These are phyloP conservation scores for Onychomys arenicola DNA, from an alignment of 2,797 vertebrate species.

Conservation along the genomic window DNA sequence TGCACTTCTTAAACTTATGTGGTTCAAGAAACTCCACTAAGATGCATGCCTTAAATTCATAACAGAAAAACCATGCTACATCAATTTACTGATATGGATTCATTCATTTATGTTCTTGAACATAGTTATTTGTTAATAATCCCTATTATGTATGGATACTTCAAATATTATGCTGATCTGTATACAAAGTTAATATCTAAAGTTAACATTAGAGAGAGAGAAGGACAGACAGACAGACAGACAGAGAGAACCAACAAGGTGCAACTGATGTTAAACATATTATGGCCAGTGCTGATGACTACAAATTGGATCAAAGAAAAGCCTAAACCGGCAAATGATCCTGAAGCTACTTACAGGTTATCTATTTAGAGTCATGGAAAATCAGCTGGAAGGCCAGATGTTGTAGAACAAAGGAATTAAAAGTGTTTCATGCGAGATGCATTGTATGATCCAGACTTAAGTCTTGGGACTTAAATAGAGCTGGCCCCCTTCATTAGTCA, in stretches of 20 bases:
- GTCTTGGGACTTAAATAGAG: neutral
- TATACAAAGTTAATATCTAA: neutral
- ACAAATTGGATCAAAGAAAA: conserved; percentile 52
- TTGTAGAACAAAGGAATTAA: neutral
- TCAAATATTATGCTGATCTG: neutral
- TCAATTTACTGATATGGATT: neutral
- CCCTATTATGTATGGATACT: neutral
- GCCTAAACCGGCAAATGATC: neutral
- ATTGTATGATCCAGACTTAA: neutral
- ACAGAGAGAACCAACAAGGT: neutral
- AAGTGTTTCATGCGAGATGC: neutral
- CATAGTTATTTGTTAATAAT: conserved; percentile 31
- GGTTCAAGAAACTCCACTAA: neutral
- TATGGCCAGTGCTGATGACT: neutral
- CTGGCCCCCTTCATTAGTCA: conserved; percentile 19
- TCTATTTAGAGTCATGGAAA: conserved; percentile 15
- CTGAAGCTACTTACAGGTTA: neutral
- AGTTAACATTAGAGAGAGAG: neutral
- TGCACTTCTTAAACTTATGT: neutral
- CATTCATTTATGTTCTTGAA: conserved; percentile 14
- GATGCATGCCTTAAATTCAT: neutral
- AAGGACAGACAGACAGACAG: neutral
- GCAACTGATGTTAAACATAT: neutral
- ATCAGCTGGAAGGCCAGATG: neutral
- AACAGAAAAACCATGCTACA: neutral